Evolutionary conservation across 2,797 vertebrate species (phyloP).

Genomic region (Heterohyrax brucei): DNA sequence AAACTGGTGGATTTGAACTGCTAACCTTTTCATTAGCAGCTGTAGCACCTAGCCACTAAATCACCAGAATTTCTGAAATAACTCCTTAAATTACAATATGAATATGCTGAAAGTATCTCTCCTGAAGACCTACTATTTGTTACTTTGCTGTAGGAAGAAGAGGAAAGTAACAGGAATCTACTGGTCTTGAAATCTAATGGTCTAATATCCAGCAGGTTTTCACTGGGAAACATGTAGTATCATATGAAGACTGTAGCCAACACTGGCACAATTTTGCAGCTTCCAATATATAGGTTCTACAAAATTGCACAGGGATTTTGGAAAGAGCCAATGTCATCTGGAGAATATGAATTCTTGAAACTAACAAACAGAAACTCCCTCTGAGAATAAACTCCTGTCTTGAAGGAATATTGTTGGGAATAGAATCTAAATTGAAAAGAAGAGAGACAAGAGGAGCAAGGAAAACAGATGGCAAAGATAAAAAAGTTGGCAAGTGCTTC

Average conservation of each 20-base stretch:
- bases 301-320: background rate
- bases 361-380: background rate
- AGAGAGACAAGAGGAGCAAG: background rate
- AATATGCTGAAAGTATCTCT: background rate
- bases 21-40: too few relatives aligned
- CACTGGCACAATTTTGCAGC: background rate
- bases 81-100: background rate
- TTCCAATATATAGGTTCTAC: background rate
- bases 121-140: background rate
- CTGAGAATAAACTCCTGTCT: background rate
- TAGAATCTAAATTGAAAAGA: conserved; percentile 36
- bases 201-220: background rate
- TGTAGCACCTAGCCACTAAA: too few relatives aligned
- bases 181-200: background rate
- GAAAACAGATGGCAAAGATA: background rate
- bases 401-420: background rate
- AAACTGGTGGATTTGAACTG: too few relatives aligned
- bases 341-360: background rate
- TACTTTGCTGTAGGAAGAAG: background rate
- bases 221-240: background rate
- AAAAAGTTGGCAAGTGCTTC: background rate
- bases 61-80: too few relatives aligned
- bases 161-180: background rate
- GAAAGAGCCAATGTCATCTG: background rate
- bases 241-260: background rate